Percentiles rank a stretch among this genome's conserved stretches.
Evolutionary conservation across 1,140 invertebrate genomes (phyloP).

Genomic region (Dolichoris vasculosae): DNA sequence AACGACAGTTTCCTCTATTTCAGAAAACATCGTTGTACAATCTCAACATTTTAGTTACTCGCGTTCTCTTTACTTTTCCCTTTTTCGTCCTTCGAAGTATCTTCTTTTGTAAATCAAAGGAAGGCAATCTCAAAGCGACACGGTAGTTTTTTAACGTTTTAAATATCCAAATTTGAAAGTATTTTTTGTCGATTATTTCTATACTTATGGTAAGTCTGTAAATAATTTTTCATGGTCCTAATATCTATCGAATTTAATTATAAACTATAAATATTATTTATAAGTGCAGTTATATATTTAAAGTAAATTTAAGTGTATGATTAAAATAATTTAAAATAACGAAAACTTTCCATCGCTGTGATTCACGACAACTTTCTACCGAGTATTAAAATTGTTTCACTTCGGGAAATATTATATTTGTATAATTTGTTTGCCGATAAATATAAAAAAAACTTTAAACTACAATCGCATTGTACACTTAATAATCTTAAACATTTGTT

Average conservation of each 20-base stretch:
- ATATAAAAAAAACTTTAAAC: background rate
- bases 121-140: background rate
- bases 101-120: background rate
- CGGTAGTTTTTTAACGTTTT: too few species aligned
- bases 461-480: background rate
- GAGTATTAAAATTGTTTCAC: background rate
- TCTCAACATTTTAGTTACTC: background rate
- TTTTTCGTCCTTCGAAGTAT: background rate
- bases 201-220: too few species aligned
- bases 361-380: background rate
- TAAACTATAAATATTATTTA: too few species aligned
- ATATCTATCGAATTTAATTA: too few species aligned
- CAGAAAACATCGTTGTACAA: background rate
- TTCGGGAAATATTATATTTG: background rate
- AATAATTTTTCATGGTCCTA: too few species aligned
- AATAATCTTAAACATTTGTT: background rate
- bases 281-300: too few species aligned
- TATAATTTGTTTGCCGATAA: background rate
- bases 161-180: too few species aligned
- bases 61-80: background rate
- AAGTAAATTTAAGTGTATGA: too few species aligned
- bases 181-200: too few species aligned
- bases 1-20: background rate
- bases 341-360: too few species aligned
- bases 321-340: too few species aligned